Evolutionary conservation across 2,797 vertebrate species (phyloP), one percentile per base, ranked within the genome.

Genomic region (Macroramphosus scolopax): DNA sequence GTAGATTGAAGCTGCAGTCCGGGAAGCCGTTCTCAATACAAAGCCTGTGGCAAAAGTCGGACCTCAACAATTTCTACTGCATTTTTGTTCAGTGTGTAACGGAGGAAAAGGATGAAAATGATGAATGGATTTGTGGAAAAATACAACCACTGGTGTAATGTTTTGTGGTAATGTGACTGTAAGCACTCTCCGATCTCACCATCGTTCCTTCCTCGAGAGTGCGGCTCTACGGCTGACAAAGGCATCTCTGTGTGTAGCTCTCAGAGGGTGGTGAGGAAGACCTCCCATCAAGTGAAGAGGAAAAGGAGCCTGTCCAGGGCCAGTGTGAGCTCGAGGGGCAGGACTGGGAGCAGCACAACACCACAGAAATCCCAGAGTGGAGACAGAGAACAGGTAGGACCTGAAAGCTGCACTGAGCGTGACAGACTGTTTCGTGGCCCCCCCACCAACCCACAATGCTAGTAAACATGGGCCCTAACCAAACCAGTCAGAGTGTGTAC

Each of bases 341-440:
- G 35, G 81, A 83, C 33, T 88, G 86, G 86, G 84, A 88, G 51
- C 83, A 82, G 47, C 80, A 70, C 56, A 63, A 48, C 37, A 35
- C 64, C 15, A 34, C 49, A 41, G 80, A 83, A 56, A 82, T 63
- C 44, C 52, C 73, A 42, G 82, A 81, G 47, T 63, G 16, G 51
- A 61, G 56, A 59, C 65, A 86, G 48, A 74, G 72, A 82, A 84
- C 87, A 88, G 88, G 89, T 91, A 88, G 84, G 85, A 79, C 76
- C 68, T 66, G 75, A 73, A 54, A 48, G 57, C 68, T 74, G 59
- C 67, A 47, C 50, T 48, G 57, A 75, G 65, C 18, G 45, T 75
- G 73, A 76, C 70, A 3, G 34, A 36, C 15, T 7, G 8, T 51
- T 63, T 52, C 41, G 40, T 77, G 44, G 3, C 20, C 20, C 20